phyloP scores from a whole-genome alignment of 2,888 invertebrate genomes.

The Entomobrya proxima region DNA sequence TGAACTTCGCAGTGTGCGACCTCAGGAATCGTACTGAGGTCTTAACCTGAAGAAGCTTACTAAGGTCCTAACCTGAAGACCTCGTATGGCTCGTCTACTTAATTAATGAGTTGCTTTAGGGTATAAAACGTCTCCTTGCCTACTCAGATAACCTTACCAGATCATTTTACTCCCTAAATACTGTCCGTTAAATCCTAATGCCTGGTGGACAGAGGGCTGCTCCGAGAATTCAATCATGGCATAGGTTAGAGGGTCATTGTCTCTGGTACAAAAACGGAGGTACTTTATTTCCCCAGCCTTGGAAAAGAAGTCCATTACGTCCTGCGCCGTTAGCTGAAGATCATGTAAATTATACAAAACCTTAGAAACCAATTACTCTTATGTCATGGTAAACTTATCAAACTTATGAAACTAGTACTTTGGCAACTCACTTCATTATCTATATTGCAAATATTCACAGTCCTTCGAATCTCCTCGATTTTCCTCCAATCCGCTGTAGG shows the following conservation, averaged over 20 bases:
- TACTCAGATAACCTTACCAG: slow-evolving; percentile 76
- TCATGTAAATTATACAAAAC: too few relatives aligned
- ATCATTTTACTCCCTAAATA: slow-evolving; percentile 78
- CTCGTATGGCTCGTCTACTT: slow-evolving; percentile 46
- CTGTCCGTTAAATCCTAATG: slow-evolving; percentile 88
- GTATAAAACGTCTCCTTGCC: background rate
- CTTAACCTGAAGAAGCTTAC: slow-evolving; percentile 16
- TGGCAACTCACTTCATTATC: slow-evolving; percentile 77
- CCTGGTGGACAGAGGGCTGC: slow-evolving; percentile 91
- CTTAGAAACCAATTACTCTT: too few relatives aligned
- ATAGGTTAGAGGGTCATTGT: slow-evolving; percentile 86
- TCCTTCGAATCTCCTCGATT: slow-evolving; percentile 97
- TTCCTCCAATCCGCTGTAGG: slow-evolving; percentile 91
- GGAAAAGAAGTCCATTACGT: slow-evolving; percentile 90
- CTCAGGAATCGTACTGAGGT: too few relatives aligned
- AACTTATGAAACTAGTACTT: too few relatives aligned
- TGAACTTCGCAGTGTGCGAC: too few relatives aligned
- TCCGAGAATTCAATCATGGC: slow-evolving; percentile 96
- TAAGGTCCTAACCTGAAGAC: slow-evolving; percentile 17
- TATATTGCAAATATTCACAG: slow-evolving; percentile 90
- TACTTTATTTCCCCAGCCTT: slow-evolving; percentile 96
- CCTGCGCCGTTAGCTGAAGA: slow-evolving; percentile 81
- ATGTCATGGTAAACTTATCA: too few relatives aligned
- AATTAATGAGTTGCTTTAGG: background rate
- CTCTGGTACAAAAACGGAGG: slow-evolving; percentile 91